Base-by-base conservation (phyloP, 2,888 invertebrate species). In the Rhingia rostrata region DNA sequence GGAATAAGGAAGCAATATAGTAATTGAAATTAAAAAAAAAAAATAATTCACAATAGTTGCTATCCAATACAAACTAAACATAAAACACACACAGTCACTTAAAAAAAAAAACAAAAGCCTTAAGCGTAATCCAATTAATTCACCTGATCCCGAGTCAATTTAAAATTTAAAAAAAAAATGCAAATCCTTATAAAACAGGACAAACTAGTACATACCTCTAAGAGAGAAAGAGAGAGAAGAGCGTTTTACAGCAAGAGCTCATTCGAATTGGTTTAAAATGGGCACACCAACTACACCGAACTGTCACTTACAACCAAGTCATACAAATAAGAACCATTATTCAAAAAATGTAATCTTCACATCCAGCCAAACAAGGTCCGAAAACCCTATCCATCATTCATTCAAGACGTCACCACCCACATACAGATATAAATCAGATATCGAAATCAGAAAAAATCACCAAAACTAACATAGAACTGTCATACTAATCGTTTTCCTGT, bases 1-100 rank as follows among this genome's bases (percentile, higher is more conserved):
- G 91, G 90, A 90, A 88, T 89, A 90, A 90, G 89, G 90, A 90
- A 90, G 89, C 89, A 90, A 86, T 89, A 88, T 89, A 87, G 51
- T 75, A 84, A 81, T 77, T 80, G 66, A 73, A 70, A 56, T 12
- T 49, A 33, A 51, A 41, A 53, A 43, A 81, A 41, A 53, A 43
- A 81, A 41, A 10, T 56, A 37, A 33, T 56, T 41, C 72, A 84
- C 41, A 6, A 56, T 60, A 35, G 67, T 79, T 80, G 66, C 82
- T 70, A 78, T 78, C 56, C 61, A 73, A 78, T 67, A 67, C 41
- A 30, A 54, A 35, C 22, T 9, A 45, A 45, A 14, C 9, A 41
- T 5, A 43, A 67, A 58, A 58, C 12, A 30, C 6, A 39, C 30
- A 64, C 7, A 22, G 7, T 51, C 51, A 37, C 9, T 41, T 30